Conservation (phyloP, 2,797 vertebrate species). For the Tiaroga cobitis region DNA sequence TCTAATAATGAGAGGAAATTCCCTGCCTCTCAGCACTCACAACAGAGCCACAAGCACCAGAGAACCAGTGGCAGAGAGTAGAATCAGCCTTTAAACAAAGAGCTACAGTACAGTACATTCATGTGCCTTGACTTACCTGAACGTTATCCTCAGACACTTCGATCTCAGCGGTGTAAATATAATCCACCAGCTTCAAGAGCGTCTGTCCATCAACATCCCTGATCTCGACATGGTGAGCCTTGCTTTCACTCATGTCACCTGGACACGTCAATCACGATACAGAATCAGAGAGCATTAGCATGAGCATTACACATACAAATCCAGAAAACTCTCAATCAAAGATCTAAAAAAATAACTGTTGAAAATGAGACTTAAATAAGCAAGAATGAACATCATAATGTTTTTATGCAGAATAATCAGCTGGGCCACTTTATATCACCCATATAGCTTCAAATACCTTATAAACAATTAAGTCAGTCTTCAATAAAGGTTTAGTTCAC, state of each 20-base stretch:
- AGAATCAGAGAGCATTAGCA: neutral
- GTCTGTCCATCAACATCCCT: conserved; percentile 93
- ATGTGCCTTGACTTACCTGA: conserved; percentile 80
- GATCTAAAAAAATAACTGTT: neutral
- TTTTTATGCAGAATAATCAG: neutral
- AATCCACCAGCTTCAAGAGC: conserved; percentile 90
- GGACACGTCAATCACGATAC: conserved; percentile 29
- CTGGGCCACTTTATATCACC: neutral
- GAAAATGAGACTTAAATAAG: neutral
- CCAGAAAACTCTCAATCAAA: neutral
- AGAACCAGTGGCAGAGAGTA: conserved; percentile 12
- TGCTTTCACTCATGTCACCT: conserved; percentile 98
- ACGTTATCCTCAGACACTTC: conserved; percentile 96
- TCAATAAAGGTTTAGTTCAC: neutral
- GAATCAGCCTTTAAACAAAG: neutral
- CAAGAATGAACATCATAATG: neutral
- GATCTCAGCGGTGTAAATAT: conserved; percentile 95
- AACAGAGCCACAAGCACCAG: neutral
- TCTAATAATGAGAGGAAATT: conserved; percentile 89
- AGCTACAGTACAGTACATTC: neutral
- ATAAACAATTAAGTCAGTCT: neutral
- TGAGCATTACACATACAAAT: neutral
- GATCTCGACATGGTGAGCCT: conserved; percentile 93
- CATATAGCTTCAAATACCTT: neutral
- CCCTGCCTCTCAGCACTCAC: conserved; percentile 67